phyloP scores from a whole-genome alignment of 2,888 invertebrate species.

The Torymus aiolomorphi region DNA sequence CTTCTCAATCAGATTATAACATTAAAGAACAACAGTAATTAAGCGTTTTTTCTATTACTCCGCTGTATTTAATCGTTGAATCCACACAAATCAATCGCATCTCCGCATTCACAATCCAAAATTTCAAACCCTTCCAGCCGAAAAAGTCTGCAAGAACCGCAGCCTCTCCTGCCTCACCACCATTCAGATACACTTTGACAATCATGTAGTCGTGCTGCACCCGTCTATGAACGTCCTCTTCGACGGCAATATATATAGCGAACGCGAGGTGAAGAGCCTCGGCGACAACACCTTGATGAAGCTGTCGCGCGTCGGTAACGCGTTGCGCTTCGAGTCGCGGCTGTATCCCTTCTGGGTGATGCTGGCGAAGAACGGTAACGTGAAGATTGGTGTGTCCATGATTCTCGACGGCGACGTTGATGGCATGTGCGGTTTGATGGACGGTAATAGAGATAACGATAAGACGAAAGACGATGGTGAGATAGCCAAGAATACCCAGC shows the following conservation, averaged over 20 bases:
- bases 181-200: constrained; percentile 82
- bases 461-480: constrained; percentile 83
- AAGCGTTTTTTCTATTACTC: too few species aligned
- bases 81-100: constrained; percentile 7
- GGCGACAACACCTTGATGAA: constrained; percentile 75
- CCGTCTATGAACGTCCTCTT: constrained; percentile 69
- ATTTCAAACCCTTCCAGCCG: constrained; percentile 75
- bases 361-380: constrained; percentile 82
- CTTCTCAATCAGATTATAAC: too few species aligned
- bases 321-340: constrained; percentile 82
- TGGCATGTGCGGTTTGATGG: constrained; percentile 88
- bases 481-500: constrained; percentile 79
- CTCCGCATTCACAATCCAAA: neutral
- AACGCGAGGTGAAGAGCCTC: constrained; percentile 80
- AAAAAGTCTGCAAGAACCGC: constrained; percentile 80
- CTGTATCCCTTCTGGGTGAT: constrained; percentile 85
- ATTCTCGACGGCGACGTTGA: constrained; percentile 82
- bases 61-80: too few species aligned
- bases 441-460: constrained; percentile 82
- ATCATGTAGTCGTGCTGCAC: constrained; percentile 77
- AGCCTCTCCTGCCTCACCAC: constrained; percentile 79
- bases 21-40: too few species aligned
- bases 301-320: constrained; percentile 83
- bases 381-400: constrained; percentile 84
- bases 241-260: constrained; percentile 63